Conservation (phyloP, 1,140 invertebrate genomes). For the Pteromalus puparum region DNA sequence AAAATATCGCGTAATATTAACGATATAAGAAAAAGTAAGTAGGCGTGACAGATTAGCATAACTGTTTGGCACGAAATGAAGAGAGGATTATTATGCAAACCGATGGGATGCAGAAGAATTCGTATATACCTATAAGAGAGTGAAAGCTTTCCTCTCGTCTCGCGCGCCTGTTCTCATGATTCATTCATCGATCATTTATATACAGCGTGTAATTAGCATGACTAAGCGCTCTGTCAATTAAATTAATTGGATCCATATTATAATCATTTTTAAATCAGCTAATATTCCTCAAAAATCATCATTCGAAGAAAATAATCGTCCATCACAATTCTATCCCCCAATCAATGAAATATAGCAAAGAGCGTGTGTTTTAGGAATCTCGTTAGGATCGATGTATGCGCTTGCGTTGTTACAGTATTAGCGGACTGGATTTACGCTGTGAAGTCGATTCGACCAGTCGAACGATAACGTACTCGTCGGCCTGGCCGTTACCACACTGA, state of each 20-base stretch:
- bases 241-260: no score
- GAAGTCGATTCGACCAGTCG: constrained; percentile 41
- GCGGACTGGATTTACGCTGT: neutral
- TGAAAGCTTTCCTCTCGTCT: neutral
- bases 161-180: no score
- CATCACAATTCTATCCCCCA: no score
- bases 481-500: constrained; percentile 55
- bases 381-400: neutral
- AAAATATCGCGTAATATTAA: no score
- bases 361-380: neutral
- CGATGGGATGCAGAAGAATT: no score
- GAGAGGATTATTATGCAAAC: no score
- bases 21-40: no score
- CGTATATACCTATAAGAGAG: neutral
- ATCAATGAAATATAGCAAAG: neutral
- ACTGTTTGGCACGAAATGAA: neutral
- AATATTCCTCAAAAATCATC: no score
- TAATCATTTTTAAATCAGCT: no score
- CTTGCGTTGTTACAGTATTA: neutral
- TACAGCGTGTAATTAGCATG: neutral
- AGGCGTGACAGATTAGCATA: neutral
- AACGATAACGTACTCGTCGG: constrained; percentile 64
- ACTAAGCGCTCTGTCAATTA: no score
- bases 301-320: no score
- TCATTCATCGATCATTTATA: neutral